phyloP scores from a whole-genome alignment of 2,113 vertebrate species.

The Zapornia atra region DNA sequence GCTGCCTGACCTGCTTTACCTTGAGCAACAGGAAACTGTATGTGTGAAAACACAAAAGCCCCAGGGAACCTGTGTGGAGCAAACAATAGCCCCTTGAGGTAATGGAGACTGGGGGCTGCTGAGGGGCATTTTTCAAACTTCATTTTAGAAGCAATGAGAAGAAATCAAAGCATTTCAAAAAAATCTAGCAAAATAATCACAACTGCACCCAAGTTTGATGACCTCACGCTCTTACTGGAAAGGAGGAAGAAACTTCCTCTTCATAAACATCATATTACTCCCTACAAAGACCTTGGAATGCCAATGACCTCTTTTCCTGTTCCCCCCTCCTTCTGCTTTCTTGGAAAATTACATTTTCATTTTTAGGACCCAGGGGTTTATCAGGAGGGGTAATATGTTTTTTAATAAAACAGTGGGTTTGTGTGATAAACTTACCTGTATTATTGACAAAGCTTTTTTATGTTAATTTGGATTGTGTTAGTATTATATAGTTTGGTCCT shows the following conservation, averaged over 20 bases:
- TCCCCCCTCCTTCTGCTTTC: background rate
- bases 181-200: background rate
- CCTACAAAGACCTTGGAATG: background rate
- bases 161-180: background rate
- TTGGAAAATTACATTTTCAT: background rate
- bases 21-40: background rate
- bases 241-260: background rate
- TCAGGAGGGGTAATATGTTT: background rate
- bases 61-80: rapidly evolving
- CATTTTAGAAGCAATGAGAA: background rate
- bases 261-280: background rate
- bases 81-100: background rate
- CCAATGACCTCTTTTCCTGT: background rate
- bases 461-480: background rate
- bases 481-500: background rate
- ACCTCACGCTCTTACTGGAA: background rate
- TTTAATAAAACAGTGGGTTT: background rate
- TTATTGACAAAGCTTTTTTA: background rate
- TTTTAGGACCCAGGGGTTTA: rapidly evolving
- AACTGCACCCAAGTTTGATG: background rate
- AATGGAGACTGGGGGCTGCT: background rate
- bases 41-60: background rate
- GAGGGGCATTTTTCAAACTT: background rate
- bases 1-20: background rate
- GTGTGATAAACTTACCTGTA: background rate